These are phyloP conservation scores for Iselma pallidipennis DNA, from an alignment of 2,888 invertebrate genomes.

Conservation along the genomic window DNA sequence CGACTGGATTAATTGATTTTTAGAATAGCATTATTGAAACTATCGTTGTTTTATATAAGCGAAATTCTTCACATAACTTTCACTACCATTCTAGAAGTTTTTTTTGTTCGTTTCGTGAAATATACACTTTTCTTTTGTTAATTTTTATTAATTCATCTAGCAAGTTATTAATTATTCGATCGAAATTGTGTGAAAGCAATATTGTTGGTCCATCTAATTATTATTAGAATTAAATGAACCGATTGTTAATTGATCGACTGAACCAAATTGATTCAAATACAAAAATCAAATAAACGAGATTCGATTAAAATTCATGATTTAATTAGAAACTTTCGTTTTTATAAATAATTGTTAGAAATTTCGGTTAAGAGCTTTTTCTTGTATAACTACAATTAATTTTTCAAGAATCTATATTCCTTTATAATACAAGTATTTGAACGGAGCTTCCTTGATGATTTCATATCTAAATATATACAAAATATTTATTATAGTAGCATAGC, in stretches of 20 bases:
- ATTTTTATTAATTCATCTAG: background rate
- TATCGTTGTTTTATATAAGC: conserved; percentile 9
- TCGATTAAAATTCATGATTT: background rate
- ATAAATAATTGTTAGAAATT: background rate
- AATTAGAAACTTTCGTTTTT: background rate
- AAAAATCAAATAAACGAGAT: background rate
- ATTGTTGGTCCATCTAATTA: background rate
- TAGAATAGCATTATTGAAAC: no score
- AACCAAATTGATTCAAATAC: background rate
- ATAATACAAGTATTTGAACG: background rate
- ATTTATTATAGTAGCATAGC: background rate
- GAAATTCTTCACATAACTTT: conserved; percentile 22
- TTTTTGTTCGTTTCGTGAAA: background rate
- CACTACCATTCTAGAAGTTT: conserved; percentile 10
- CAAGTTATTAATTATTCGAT: background rate
- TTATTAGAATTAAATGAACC: background rate
- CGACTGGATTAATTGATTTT: background rate
- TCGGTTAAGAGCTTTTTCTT: background rate
- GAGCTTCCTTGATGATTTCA: background rate
- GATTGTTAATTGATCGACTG: background rate
- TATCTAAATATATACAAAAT: background rate
- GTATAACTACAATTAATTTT: background rate
- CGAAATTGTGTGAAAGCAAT: conserved; percentile 4
- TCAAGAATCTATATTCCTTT: no score
- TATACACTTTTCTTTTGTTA: background rate